phyloP scores from a whole-genome alignment of 2,888 invertebrate species.

The Yponomeuta evonymella region DNA sequence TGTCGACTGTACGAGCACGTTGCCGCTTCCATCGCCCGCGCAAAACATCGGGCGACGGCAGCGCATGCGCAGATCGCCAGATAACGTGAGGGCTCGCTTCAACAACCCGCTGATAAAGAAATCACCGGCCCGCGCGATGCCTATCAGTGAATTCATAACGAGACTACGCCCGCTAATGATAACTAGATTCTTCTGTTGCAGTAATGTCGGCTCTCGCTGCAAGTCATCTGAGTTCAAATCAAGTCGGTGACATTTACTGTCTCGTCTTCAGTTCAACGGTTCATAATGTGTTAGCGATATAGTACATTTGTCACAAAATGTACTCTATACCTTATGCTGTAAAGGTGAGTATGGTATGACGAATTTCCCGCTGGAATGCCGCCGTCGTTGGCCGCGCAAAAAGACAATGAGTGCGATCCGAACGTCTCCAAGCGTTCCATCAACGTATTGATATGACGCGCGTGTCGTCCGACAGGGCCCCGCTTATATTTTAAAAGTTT shows the following conservation, averaged over 20 bases:
- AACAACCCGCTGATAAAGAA: constrained; percentile 19
- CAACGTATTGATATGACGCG: constrained; percentile 58
- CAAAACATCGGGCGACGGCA: not conserved
- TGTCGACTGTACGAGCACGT: not conserved
- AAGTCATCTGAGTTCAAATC: not conserved
- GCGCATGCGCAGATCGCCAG: not conserved
- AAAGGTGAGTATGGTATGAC: not conserved
- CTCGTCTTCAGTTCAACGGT: not conserved
- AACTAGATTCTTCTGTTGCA: not conserved
- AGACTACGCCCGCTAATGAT: not conserved
- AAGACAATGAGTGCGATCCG: constrained; percentile 69
- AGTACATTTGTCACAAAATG: not conserved
- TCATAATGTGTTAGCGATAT: not conserved
- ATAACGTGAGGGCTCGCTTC: constrained; percentile 1
- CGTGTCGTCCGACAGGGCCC: constrained; percentile 25
- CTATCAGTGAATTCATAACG: not conserved
- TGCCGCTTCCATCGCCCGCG: not conserved
- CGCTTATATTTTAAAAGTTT: constrained; percentile 13
- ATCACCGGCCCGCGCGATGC: not conserved
- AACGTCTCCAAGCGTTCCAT: constrained; percentile 67
- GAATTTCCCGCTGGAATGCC: constrained; percentile 59
- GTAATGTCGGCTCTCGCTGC: not conserved
- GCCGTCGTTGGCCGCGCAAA: constrained; percentile 60
- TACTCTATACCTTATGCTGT: not conserved
- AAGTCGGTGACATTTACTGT: not conserved